phyloP scores from a whole-genome alignment of 2,888 invertebrate genomes.

The Pharmacophagus antenor region DNA sequence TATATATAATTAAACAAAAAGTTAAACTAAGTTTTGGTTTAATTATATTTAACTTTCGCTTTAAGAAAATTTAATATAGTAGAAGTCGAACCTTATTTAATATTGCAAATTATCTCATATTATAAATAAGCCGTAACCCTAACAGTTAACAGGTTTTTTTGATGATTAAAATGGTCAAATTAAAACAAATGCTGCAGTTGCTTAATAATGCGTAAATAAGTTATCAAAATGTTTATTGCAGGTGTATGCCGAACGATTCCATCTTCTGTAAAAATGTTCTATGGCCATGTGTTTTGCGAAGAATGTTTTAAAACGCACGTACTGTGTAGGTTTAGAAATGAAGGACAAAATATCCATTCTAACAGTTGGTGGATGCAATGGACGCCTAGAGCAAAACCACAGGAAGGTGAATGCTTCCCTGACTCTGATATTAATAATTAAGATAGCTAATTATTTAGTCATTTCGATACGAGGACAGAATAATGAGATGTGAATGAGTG shows the following conservation, averaged over 20 bases:
- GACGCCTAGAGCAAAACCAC: constrained; percentile 52
- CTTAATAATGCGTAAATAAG: too few species aligned
- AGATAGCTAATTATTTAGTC: not conserved
- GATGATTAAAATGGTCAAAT: too few species aligned
- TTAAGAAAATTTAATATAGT: too few species aligned
- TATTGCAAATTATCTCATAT: too few species aligned
- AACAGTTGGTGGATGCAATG: constrained; percentile 73
- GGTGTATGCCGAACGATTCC: constrained; percentile 68
- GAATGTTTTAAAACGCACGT: constrained; percentile 70
- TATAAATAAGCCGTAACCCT: too few species aligned
- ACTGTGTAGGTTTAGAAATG: constrained; percentile 55
- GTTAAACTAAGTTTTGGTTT: too few species aligned
- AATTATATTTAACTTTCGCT: too few species aligned
- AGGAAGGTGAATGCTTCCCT: constrained; percentile 33
- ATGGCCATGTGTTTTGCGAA: constrained; percentile 71
- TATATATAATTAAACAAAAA: too few species aligned
- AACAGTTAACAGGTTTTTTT: too few species aligned
- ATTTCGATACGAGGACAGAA: not conserved
- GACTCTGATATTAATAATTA: constrained; percentile 1
- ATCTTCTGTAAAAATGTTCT: constrained; percentile 66
- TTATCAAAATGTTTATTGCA: constrained; percentile 39
- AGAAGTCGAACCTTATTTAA: too few species aligned
- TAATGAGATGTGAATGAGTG: not conserved
- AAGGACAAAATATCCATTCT: constrained; percentile 52
- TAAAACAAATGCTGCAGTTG: too few species aligned